A percentile compares a stretch with the other conserved stretches of the same genome.
These are phyloP conservation scores for Rhabdophis nuchalis DNA, from an alignment of 2,797 vertebrate genomes.

Conservation along the genomic window DNA sequence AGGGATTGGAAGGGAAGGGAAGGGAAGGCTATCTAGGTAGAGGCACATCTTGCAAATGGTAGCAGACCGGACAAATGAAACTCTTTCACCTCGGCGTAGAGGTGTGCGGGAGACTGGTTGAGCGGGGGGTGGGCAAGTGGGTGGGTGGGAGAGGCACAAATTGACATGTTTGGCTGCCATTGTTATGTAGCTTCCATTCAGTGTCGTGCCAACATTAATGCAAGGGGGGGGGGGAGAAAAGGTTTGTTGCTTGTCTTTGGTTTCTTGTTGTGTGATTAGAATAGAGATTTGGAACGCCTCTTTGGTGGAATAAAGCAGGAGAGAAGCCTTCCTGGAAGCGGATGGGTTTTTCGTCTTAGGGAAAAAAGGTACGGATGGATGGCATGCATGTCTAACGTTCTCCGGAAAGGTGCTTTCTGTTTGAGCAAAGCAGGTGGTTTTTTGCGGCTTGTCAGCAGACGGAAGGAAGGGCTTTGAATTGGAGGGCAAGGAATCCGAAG, in stretches of 20 bases:
- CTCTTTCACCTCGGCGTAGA: constrained; percentile 29
- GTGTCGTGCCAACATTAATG: constrained; percentile 38
- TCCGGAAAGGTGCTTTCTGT: not conserved
- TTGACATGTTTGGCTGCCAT: constrained; percentile 61
- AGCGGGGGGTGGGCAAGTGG: not conserved
- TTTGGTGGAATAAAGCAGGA: not conserved
- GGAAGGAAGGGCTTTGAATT: not conserved
- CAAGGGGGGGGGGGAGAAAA: constrained; percentile 47
- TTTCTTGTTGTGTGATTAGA: constrained; percentile 39
- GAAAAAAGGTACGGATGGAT: not conserved
- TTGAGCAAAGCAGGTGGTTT: not conserved
- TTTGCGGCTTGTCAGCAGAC: not conserved
- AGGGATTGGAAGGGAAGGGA: not conserved
- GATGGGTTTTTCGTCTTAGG: constrained; percentile 16
- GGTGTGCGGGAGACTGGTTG: not conserved
- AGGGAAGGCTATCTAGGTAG: not conserved
- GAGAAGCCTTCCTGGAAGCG: constrained; percentile 10
- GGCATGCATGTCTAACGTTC: constrained; percentile 1
- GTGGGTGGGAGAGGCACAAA: constrained; percentile 42
- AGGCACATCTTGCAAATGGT: not conserved
- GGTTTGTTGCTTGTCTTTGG: constrained; percentile 63
- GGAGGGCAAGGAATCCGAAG: rapidly evolving
- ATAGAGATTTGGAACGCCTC: constrained; percentile 26
- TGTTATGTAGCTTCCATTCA: constrained; percentile 48
- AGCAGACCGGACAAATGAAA: constrained; percentile 14